Base-by-base conservation (phyloP, 2,797 vertebrate species). In the Neoniphon sammara region DNA sequence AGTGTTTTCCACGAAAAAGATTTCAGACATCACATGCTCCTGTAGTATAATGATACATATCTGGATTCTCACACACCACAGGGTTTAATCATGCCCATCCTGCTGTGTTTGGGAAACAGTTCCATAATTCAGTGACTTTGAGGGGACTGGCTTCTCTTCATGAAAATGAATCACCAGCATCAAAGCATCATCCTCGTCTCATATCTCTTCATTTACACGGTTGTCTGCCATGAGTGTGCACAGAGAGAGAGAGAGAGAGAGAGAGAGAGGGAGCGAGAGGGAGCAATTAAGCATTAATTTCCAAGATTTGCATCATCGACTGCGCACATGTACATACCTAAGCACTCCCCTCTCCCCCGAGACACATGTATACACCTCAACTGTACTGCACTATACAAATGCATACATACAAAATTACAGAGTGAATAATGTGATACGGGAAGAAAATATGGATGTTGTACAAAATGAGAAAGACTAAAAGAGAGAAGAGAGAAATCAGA, bases 121-220 rank as follows among this genome's bases (percentile, higher is more conserved):
- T 70, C 59, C 66, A 63, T 67, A 58, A 47, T 61, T 78, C 75
- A 67, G 66, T 49, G 66, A 72, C 76, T 84, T 71, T 77, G 72
- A 90, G 69, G n/a, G 55, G 75, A 70, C 30, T 72, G 85, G 75
- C 83, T 65, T 68, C 55, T 65, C 81, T 66, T 85, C 81, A 91
- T 87, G 83, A 87, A 82, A 91, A 91, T 86, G 50, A 85, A 90
- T 91, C 87, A 85, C 86, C 47, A 17, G 82, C 75, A 88, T 90
- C 85, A 83, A 80, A 84, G 83, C 75, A 44, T 85, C 84, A 69
- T 80, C 73, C 61, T 54, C 3, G 70, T 46, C 84, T 82, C 87
- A 87, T 89, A 78, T 58, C 78, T 92, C 86, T 85, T 90, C 78
- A 84, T 89, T 90, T 90, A 78, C 77, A 74, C 64, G 65, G 67